Conservation (phyloP, 2,113 vertebrate species). For the Rynchops niger region DNA sequence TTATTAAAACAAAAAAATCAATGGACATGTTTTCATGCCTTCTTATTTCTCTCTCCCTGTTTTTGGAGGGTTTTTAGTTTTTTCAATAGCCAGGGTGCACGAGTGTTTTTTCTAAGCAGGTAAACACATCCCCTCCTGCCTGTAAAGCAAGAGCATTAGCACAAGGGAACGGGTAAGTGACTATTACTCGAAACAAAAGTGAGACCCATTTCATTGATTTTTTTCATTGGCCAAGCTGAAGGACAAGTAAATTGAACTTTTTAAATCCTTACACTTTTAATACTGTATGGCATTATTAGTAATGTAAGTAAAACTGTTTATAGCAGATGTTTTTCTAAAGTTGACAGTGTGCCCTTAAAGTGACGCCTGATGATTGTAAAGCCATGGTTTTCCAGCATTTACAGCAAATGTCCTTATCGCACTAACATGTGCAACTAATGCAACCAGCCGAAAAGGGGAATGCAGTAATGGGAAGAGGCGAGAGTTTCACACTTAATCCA, state of each 20-base stretch:
- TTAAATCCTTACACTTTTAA: constrained; percentile 33
- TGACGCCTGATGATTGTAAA: not conserved
- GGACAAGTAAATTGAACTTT: constrained; percentile 18
- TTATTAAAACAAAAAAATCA: not conserved
- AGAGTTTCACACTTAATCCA: not conserved
- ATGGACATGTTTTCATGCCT: not conserved
- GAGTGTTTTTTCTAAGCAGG: not conserved
- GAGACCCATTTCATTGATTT: constrained; percentile 10
- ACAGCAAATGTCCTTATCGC: not conserved
- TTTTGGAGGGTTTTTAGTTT: not conserved
- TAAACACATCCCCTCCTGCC: not conserved
- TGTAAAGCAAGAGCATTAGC: not conserved
- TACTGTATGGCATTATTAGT: not conserved
- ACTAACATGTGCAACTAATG: not conserved
- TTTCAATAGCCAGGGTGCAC: not conserved
- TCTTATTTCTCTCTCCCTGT: not conserved
- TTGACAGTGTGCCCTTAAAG: not conserved
- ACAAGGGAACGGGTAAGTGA: not conserved
- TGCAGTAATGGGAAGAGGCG: not conserved
- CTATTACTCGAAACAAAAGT: constrained; percentile 15
- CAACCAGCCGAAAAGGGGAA: not conserved
- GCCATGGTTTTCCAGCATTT: not conserved
- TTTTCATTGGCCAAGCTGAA: not conserved
- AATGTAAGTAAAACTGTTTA: constrained; percentile 22
- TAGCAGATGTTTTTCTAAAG: constrained; percentile 21